A percentile compares a stretch with the other conserved stretches of the same genome.
Evolutionary conservation across 2,113 vertebrate genomes (phyloP).

Genomic region (Cyanistes caeruleus): DNA sequence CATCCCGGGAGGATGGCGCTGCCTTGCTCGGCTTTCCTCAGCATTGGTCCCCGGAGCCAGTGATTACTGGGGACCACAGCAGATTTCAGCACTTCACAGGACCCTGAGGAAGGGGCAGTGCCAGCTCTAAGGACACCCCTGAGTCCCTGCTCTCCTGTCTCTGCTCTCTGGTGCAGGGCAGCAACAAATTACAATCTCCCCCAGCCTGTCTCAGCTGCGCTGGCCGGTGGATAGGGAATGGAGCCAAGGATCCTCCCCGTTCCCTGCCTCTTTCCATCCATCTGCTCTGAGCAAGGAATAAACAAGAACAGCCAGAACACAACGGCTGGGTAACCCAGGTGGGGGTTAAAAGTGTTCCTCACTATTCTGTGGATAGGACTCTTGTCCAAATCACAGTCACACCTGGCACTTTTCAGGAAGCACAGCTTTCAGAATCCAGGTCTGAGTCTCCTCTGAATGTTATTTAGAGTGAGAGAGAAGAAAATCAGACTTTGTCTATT

Average conservation of each 20-base stretch:
- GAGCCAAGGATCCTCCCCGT: constrained; percentile 56
- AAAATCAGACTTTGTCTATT: constrained; percentile 32
- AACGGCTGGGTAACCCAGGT: constrained; percentile 53
- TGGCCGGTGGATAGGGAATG: constrained; percentile 42
- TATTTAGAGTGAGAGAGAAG: constrained; percentile 10
- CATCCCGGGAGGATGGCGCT: background rate
- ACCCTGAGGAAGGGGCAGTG: background rate
- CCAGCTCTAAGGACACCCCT: background rate
- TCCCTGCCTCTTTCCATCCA: constrained; percentile 57
- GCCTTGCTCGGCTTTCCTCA: background rate
- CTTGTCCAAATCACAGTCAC: constrained; percentile 33
- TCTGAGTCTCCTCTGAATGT: constrained; percentile 39
- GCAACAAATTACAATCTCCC: background rate
- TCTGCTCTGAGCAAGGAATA: constrained; percentile 48
- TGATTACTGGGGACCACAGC: background rate
- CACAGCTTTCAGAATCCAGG: background rate
- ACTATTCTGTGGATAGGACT: background rate
- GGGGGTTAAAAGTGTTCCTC: constrained; percentile 6
- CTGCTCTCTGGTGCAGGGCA: constrained; percentile 2
- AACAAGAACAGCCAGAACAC: constrained; percentile 57
- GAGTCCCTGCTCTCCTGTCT: background rate
- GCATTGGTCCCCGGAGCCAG: background rate
- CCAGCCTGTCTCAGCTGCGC: constrained; percentile 36
- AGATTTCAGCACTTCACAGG: background rate
- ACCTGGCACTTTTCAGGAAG: constrained; percentile 30